Evolutionary conservation across 2,797 vertebrate species (phyloP), one percentile per base, ranked within the genome.

Genomic region (Cercopithecus mitis): DNA sequence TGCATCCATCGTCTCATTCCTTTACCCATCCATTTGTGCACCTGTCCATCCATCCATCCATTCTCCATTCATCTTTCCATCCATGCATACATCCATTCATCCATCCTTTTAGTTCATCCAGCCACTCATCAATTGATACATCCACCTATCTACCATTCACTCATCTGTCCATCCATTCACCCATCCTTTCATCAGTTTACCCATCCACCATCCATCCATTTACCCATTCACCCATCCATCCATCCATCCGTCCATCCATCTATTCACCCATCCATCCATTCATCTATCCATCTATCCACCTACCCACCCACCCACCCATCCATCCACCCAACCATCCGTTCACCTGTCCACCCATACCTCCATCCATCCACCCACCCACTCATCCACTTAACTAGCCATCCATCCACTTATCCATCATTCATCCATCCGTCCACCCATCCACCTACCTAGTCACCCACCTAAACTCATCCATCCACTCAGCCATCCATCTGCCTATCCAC

Each of bases 141-240:
- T 41, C 30, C 0, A 17, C 14, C 1, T 5, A 25, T 12, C 57
- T 24, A 12, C 24, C 47, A 41, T 24, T 7, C 22, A 36, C 3
- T 30, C 27, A 30, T 14, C 36, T 0, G 9, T 1, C 8, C 45
- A 41, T 7, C 19, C 7, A 41, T 1, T 5, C 20, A 14, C 2
- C 22, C 22, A 70, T 0, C 33, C 15, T 24, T 13, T 4, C 25
- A 33, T 1, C 30, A 14, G 14, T 14, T 7, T 4, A 22, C 3
- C 12, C 4, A 43, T 36, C 12, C 5, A 75, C 39, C 72, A 41
- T 6, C 72, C 72, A 43, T 17, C 2, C 2, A 19, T 1, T 1
- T 3, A 25, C 0, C 2, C 2, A 6, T 5, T 4, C 3, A 14
- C 3, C 15, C 14, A 14, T 8, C 7, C n/a, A 41, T 0, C 0